These are phyloP conservation scores for Herminia tarsipennalis DNA, from an alignment of 2,888 invertebrate species.

Conservation along the genomic window DNA sequence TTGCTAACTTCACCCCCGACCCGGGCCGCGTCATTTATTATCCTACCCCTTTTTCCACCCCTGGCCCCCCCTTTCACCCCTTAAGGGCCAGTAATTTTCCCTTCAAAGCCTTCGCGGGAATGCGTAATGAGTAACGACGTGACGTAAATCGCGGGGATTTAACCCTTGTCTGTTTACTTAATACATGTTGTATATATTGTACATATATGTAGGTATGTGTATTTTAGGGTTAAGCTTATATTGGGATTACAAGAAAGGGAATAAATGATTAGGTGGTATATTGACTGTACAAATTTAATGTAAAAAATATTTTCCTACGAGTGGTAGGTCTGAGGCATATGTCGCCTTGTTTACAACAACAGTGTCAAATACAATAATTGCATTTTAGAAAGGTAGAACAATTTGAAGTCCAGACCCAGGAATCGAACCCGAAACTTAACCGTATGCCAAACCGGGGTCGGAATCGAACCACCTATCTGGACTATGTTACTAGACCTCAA, in stretches of 20 bases:
- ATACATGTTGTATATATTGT: constrained; percentile 15
- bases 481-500: too few relatives aligned
- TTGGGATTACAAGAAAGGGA: too few relatives aligned
- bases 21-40: constrained; percentile 73
- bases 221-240: not conserved
- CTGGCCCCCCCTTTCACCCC: constrained; percentile 45
- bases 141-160: constrained; percentile 77
- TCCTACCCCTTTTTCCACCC: constrained; percentile 44
- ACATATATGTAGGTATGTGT: not conserved
- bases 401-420: too few relatives aligned
- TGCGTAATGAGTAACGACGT: constrained; percentile 80
- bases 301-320: too few relatives aligned
- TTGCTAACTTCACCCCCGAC: constrained; percentile 72
- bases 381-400: too few relatives aligned
- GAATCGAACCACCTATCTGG: too few relatives aligned
- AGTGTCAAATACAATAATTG: too few relatives aligned
- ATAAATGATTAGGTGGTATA: not conserved
- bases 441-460: too few relatives aligned
- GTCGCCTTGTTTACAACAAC: too few relatives aligned
- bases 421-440: too few relatives aligned
- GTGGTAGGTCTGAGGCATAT: too few relatives aligned
- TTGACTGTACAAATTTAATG: too few relatives aligned
- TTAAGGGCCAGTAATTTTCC: constrained; percentile 80
- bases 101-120: constrained; percentile 81
- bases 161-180: constrained; percentile 61